phyloP scores from a whole-genome alignment of 1,140 invertebrate genomes.

The Pogonognathellus flavescens region DNA sequence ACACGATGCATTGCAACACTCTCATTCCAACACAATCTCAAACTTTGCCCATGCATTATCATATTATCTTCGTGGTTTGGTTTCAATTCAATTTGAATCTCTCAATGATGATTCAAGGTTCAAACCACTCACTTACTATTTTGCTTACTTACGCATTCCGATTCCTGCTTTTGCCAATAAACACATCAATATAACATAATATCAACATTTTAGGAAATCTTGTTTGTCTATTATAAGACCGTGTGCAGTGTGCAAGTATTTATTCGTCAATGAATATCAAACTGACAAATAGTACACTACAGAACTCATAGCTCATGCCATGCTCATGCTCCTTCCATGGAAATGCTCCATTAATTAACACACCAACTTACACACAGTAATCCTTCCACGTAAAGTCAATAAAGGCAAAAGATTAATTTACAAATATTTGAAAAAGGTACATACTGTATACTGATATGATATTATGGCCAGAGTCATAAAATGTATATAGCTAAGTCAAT shows the following conservation, averaged over 20 bases:
- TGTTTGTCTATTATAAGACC: background rate
- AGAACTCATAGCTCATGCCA: no score
- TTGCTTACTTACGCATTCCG: background rate
- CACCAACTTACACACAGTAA: no score
- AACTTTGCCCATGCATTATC: slow-evolving; percentile 28
- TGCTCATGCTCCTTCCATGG: no score
- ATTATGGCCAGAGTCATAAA: no score
- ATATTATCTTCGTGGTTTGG: slow-evolving; percentile 39
- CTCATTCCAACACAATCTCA: background rate
- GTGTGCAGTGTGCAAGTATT: background rate
- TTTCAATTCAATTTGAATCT: slow-evolving; percentile 45
- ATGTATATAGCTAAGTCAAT: background rate
- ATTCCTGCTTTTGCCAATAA: slow-evolving; percentile 21
- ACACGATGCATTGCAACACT: slow-evolving; percentile 5
- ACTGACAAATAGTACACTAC: background rate
- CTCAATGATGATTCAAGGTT: slow-evolving; percentile 46
- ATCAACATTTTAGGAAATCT: slow-evolving; percentile 16
- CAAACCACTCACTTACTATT: slow-evolving; percentile 45
- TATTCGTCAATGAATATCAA: background rate
- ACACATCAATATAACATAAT: background rate
- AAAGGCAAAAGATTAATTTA: no score
- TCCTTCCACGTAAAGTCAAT: no score
- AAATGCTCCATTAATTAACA: no score
- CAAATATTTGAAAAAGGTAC: no score
- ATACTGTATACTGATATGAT: no score